Base-by-base conservation (phyloP, 2,888 invertebrate genomes). In the Drosophila ustulata region DNA sequence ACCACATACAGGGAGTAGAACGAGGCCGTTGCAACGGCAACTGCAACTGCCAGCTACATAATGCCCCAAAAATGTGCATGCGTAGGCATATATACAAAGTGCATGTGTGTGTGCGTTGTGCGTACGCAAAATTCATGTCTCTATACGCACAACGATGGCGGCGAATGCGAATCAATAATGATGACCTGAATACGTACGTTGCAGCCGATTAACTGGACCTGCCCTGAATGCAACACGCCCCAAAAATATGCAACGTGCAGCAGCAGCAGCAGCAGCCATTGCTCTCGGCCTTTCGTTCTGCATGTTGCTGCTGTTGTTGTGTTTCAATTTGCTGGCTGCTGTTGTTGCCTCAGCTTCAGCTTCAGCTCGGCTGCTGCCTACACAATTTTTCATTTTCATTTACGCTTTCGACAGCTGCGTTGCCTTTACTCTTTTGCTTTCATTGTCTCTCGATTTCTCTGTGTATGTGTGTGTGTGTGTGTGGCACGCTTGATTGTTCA, bases 41-140 rank as follows among this genome's bases (percentile, higher is more conserved):
- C 55, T 75, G 75, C 68, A 75, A 51, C 46, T 61, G 67, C 58
- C 28, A 52, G 34, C 57, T 65, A 75, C 63, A 78, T 63, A 78
- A 75, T 69, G 72, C 41, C 66, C 69, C 68, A 72, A 69, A 78
- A 80, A 69, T 81, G 72, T 75, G 72, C 73, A 53, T 50, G 46
- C 52, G 11, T 64, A 30, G 49, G 39, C 50, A 13, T 57, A 53
- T 50, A 56, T 51, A 45, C 7, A 43, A 1, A 37, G 4, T 41
- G 18, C 25, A 13, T 46, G 32, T 41, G 41, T 46, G 47, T 71
- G 53, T 56, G 71, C 65, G 66, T 71, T 57, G 80, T 86, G 86
- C 81, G 84, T 86, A 85, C 86, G 84, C 78, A 86, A 83, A 82
- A 82, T 84, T 71, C 84, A 84, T 84, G 80, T 86, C 84, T 86